phyloP scores from a whole-genome alignment of 1,140 invertebrate species.

The Drosophila chauvacae region DNA sequence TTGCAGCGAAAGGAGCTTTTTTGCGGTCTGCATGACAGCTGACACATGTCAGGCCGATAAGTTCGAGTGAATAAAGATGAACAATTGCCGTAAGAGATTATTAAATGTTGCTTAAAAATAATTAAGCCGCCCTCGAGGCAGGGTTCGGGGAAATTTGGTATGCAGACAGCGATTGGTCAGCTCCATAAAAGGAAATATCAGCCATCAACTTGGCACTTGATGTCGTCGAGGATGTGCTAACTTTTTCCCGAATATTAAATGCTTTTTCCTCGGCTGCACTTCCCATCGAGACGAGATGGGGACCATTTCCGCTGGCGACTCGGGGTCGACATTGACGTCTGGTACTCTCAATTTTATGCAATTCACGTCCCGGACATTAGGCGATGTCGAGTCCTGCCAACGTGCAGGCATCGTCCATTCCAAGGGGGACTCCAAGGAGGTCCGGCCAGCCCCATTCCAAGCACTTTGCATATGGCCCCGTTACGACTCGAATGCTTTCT shows the following conservation, averaged over 20 bases:
- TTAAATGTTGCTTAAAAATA: constrained; percentile 60
- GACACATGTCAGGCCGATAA: constrained; percentile 57
- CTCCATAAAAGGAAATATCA: constrained; percentile 51
- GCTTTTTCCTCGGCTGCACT: constrained; percentile 24
- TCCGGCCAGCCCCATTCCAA: not conserved
- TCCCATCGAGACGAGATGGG: constrained; percentile 9
- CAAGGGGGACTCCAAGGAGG: not conserved
- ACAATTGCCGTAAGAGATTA: constrained; percentile 52
- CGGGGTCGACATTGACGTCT: constrained; percentile 56
- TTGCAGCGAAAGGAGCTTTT: constrained; percentile 22
- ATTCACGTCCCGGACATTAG: constrained; percentile 62
- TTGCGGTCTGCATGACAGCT: constrained; percentile 54
- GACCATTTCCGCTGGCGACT: constrained; percentile 52
- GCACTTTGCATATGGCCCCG: constrained; percentile 12
- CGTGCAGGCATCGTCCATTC: constrained; percentile 44
- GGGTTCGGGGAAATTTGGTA: constrained; percentile 23
- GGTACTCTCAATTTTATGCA: constrained; percentile 48
- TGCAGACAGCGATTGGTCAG: constrained; percentile 50
- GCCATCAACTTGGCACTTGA: constrained; percentile 45
- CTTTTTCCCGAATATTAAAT: constrained; percentile 60
- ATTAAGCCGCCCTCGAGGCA: constrained; percentile 30
- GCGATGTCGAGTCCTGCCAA: constrained; percentile 50
- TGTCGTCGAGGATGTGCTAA: constrained; percentile 47
- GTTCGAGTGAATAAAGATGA: constrained; percentile 57
- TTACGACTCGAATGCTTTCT: constrained; percentile 18